phyloP scores from a whole-genome alignment of 2,113 vertebrate genomes.

The Oncorhynchus clarkii region DNA sequence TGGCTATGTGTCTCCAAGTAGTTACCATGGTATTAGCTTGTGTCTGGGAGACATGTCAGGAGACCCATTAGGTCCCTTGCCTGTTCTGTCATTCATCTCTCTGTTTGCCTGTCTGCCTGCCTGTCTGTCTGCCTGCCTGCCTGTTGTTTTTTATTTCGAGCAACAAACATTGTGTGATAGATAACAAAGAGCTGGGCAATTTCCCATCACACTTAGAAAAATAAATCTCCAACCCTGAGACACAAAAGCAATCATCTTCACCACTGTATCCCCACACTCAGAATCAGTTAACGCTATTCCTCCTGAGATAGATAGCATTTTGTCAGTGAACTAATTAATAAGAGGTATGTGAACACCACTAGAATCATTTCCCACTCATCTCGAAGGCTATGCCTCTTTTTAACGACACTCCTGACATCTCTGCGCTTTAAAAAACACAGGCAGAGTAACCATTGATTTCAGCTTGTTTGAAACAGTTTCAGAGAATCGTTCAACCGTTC shows the following conservation, averaged over 20 bases:
- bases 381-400: constrained; percentile 3
- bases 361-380: constrained; percentile 7
- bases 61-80: constrained; percentile 8
- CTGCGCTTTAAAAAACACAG: constrained; percentile 12
- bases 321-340: constrained; percentile 41
- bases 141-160: neutral
- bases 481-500: constrained; percentile 29
- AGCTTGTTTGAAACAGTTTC: neutral
- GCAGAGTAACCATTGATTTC: constrained; percentile 39
- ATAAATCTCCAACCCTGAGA: constrained; percentile 33
- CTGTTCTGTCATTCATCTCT: neutral
- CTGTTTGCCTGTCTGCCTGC: too few species aligned
- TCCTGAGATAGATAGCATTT: constrained; percentile 24
- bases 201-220: neutral
- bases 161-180: constrained; percentile 12
- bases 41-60: constrained; percentile 3
- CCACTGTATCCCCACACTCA: constrained; percentile 5
- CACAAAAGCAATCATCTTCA: constrained; percentile 13
- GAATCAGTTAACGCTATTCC: constrained; percentile 27
- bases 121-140: neutral
- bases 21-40: constrained; percentile 39
- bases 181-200: constrained; percentile 2
- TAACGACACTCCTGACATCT: constrained; percentile 15
- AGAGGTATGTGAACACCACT: constrained; percentile 11
- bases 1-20: neutral